Percentiles rank a stretch among this genome's conserved stretches.
These are phyloP conservation scores for Calliopum simillimum DNA, from an alignment of 2,888 invertebrate species.

Conservation along the genomic window DNA sequence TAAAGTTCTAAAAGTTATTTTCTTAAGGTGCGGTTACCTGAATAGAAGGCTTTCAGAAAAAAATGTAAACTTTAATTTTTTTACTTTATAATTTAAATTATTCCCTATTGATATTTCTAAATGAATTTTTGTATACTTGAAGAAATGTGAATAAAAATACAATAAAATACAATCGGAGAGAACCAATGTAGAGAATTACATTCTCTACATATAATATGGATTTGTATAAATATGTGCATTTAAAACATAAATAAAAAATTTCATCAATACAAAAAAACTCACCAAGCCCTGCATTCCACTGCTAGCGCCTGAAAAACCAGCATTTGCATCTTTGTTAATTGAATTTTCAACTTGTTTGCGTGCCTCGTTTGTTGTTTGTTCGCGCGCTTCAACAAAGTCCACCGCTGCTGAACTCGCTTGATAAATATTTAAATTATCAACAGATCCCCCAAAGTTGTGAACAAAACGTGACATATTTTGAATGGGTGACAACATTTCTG, in stretches of 20 bases:
- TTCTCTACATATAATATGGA: too few relatives aligned
- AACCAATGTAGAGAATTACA: too few relatives aligned
- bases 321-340: conserved; percentile 5
- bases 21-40: too few relatives aligned
- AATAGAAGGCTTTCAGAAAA: too few relatives aligned
- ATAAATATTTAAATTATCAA: conserved; percentile 62
- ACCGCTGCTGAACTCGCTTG: conserved; percentile 56
- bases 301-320: conserved; percentile 43
- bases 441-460: conserved; percentile 65
- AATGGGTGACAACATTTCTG: conserved; percentile 63
- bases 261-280: conserved; percentile 26
- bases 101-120: too few relatives aligned
- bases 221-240: too few relatives aligned
- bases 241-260: neutral
- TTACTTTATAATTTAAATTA: too few relatives aligned
- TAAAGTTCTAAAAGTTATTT: too few relatives aligned
- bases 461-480: conserved; percentile 66
- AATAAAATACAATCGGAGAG: too few relatives aligned
- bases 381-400: conserved; percentile 50
- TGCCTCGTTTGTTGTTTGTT: neutral
- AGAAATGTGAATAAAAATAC: too few relatives aligned
- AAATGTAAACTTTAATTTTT: too few relatives aligned
- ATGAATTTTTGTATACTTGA: too few relatives aligned
- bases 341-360: neutral
- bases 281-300: conserved; percentile 48